Evolutionary conservation across 92 coral and sea anemone species (phyloP).

Genomic region (Pocillopora meandrina): DNA sequence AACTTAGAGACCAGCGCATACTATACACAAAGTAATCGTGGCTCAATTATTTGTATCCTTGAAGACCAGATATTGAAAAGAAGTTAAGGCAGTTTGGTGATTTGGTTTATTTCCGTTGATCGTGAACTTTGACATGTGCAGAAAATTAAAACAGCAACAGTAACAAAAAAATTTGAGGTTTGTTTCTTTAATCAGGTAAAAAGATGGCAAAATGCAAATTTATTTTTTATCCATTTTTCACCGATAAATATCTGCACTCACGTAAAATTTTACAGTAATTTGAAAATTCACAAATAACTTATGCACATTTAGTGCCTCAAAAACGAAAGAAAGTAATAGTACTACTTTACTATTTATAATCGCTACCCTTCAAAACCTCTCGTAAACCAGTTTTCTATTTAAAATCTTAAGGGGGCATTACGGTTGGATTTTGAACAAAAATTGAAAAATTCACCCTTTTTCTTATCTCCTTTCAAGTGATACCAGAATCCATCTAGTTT

Average conservation of each 20-base stretch:
- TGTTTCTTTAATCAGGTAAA: too few relatives aligned
- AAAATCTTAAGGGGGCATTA: not conserved
- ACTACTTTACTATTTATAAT: not conserved
- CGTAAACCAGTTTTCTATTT: not conserved
- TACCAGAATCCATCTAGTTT: not conserved
- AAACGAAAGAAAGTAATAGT: not conserved
- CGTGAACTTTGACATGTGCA: not conserved
- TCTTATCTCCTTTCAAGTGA: not conserved
- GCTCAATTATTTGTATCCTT: too few relatives aligned
- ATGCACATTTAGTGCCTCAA: not conserved
- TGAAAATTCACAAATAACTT: not conserved
- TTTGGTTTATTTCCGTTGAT: not conserved
- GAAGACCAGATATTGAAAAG: too few relatives aligned
- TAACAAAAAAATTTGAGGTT: too few relatives aligned
- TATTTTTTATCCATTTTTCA: not conserved
- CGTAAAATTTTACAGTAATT: slow-evolving; percentile 16
- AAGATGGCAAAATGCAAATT: not conserved
- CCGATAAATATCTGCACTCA: slow-evolving; percentile 27
- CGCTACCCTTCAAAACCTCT: not conserved
- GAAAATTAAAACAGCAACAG: too few relatives aligned
- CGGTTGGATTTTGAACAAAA: too few relatives aligned
- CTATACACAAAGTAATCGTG: too few relatives aligned
- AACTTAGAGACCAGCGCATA: too few relatives aligned
- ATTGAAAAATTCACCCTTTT: not conserved
- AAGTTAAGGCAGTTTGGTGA: not conserved